A percentile compares a stretch with the other conserved stretches of the same genome.
phyloP scores from a whole-genome alignment of 2,888 invertebrate genomes.

The Thecophora atra region DNA sequence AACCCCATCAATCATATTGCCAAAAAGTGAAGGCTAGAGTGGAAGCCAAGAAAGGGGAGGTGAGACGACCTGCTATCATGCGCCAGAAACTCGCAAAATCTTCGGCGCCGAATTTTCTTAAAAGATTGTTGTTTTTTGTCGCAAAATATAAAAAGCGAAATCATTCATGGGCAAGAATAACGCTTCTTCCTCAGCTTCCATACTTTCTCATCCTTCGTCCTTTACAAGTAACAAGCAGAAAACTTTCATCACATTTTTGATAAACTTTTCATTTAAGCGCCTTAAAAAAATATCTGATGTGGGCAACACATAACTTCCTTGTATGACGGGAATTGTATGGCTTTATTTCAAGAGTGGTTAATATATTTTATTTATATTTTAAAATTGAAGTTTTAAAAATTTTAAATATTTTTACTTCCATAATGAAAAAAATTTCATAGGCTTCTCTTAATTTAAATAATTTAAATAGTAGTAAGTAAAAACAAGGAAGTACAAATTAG shows the following conservation, averaged over 20 bases:
- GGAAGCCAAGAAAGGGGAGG: too few species aligned
- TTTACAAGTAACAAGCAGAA: neutral
- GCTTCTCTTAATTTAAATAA: too few species aligned
- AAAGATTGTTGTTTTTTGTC: slow-evolving; percentile 14
- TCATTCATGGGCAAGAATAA: too few species aligned
- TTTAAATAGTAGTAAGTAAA: too few species aligned
- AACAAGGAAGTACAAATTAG: too few species aligned
- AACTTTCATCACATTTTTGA: slow-evolving; percentile 21
- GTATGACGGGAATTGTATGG: too few species aligned
- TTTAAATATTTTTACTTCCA: too few species aligned
- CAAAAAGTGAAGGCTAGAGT: slow-evolving; percentile 11
- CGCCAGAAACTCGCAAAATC: slow-evolving; percentile 13
- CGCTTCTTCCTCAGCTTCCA: neutral
- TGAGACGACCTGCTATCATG: neutral
- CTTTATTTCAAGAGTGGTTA: too few species aligned
- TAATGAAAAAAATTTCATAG: too few species aligned
- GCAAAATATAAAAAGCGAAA: neutral
- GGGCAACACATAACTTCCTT: too few species aligned
- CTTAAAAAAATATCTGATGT: neutral
- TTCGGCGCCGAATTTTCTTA: neutral
- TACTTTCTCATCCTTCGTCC: neutral
- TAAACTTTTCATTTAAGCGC: slow-evolving; percentile 18
- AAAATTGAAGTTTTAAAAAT: too few species aligned
- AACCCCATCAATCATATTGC: slow-evolving; percentile 29
- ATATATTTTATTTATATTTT: too few species aligned